phyloP scores from a whole-genome alignment of 37 sponge, comb jelly and placozoan genomes.

The Eunapius fragilis region DNA sequence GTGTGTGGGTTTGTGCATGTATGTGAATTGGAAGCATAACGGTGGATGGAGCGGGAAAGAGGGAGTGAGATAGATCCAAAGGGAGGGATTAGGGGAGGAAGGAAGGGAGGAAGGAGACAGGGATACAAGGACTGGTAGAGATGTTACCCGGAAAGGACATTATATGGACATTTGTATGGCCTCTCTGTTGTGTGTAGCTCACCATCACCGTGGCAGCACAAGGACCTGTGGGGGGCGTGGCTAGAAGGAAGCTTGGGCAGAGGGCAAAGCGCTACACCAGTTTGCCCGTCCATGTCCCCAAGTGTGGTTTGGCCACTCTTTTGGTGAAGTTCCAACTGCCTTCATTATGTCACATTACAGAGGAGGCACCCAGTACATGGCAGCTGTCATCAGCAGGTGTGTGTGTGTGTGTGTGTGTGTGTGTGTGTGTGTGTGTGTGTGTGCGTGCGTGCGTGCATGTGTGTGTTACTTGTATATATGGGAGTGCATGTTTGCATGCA shows the following conservation, averaged over 20 bases:
- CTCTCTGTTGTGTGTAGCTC: background rate
- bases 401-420: background rate
- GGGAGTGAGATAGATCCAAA: no score
- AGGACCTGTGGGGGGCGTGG: background rate
- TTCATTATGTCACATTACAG: slow-evolving; percentile 32
- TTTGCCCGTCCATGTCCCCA: background rate
- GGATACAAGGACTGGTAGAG: no score
- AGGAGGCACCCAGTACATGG: slow-evolving; percentile 29
- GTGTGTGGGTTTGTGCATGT: no score
- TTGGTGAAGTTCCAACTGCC: slow-evolving; percentile 8
- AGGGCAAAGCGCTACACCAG: background rate
- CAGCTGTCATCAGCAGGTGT: background rate
- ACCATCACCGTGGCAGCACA: background rate
- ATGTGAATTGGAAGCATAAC: no score
- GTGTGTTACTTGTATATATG: background rate
- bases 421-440: background rate
- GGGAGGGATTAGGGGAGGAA: no score
- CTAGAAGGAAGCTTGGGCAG: background rate
- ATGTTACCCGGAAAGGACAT: no score
- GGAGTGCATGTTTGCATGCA: background rate
- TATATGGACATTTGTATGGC: no score
- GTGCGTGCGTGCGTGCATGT: background rate
- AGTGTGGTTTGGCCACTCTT: background rate
- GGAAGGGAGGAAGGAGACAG: no score
- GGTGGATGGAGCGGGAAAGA: no score